These are phyloP conservation scores for Silurus meridionalis DNA, from an alignment of 2,113 vertebrate genomes.

Conservation along the genomic window DNA sequence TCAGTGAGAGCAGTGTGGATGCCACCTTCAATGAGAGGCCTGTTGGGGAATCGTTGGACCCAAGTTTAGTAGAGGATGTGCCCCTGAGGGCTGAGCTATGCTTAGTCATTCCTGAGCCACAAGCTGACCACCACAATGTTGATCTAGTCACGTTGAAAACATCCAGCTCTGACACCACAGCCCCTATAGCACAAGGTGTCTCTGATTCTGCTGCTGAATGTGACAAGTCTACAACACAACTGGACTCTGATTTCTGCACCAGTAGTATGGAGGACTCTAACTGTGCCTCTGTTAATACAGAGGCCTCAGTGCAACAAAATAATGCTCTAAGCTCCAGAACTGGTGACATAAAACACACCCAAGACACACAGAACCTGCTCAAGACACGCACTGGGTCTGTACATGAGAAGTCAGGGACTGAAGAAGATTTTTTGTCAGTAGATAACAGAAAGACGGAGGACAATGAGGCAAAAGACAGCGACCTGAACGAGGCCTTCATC, in stretches of 20 bases:
- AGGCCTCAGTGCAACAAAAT: constrained; percentile 18
- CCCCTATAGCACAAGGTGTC: background rate
- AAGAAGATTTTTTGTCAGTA: background rate
- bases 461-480: constrained; percentile 63
- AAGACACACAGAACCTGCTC: constrained; percentile 25
- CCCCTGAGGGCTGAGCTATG: constrained; percentile 38
- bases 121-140: constrained; percentile 1
- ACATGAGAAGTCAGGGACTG: constrained; percentile 56
- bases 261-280: constrained; percentile 20
- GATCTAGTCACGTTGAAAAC: background rate
- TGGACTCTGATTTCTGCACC: constrained; percentile 15
- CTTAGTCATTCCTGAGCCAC: constrained; percentile 26
- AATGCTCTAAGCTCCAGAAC: constrained; percentile 20
- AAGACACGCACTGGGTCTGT: constrained; percentile 40
- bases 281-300: constrained; percentile 1
- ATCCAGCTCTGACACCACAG: background rate
- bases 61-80: constrained; percentile 61
- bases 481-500: constrained; percentile 81
- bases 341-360: background rate
- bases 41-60: constrained; percentile 48
- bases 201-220: background rate
- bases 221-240: constrained; percentile 20
- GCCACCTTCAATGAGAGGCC: constrained; percentile 61
- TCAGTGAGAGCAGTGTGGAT: constrained; percentile 88
- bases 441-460: constrained; percentile 13